Conservation (phyloP, 2,113 vertebrate genomes). For the Pelobates fuscus region DNA sequence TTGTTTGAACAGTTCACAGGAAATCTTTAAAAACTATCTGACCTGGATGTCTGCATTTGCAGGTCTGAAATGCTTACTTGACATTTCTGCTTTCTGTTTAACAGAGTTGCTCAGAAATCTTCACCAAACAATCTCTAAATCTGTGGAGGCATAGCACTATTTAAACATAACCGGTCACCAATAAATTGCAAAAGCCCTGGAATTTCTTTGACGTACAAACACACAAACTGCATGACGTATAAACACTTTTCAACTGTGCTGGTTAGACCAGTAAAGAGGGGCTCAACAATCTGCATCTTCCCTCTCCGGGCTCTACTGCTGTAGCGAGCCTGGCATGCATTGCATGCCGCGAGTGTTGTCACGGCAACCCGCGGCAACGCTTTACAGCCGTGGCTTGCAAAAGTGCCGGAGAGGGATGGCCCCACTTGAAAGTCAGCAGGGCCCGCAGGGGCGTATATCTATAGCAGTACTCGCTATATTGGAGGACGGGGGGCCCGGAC, state of each 20-base stretch:
- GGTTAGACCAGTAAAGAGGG: too few relatives aligned
- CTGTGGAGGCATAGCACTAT: conserved; percentile 19
- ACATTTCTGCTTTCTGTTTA: conserved; percentile 47
- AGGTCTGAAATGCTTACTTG: conserved; percentile 39
- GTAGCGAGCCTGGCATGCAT: too few relatives aligned
- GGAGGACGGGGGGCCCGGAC: too few relatives aligned
- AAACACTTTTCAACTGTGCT: conserved; percentile 12
- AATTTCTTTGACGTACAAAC: conserved; percentile 10
- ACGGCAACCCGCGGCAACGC: too few relatives aligned
- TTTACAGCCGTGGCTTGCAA: too few relatives aligned
- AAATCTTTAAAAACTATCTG: conserved; percentile 45
- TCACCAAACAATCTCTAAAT: conserved; percentile 37
- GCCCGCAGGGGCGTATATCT: too few relatives aligned
- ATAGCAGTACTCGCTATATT: too few relatives aligned
- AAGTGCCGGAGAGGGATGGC: too few relatives aligned
- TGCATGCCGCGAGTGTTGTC: too few relatives aligned
- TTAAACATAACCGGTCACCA: conserved; percentile 44
- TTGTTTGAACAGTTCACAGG: conserved; percentile 49
- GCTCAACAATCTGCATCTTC: too few relatives aligned
- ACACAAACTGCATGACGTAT: conserved; percentile 18
- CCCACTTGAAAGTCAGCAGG: too few relatives aligned
- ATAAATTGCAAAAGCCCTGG: conserved; percentile 8
- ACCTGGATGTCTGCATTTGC: conserved; percentile 46
- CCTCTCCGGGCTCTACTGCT: too few relatives aligned
- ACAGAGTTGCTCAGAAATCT: conserved; percentile 33